Conservation (phyloP, 1,140 invertebrate genomes). For the Patella vulgata region DNA sequence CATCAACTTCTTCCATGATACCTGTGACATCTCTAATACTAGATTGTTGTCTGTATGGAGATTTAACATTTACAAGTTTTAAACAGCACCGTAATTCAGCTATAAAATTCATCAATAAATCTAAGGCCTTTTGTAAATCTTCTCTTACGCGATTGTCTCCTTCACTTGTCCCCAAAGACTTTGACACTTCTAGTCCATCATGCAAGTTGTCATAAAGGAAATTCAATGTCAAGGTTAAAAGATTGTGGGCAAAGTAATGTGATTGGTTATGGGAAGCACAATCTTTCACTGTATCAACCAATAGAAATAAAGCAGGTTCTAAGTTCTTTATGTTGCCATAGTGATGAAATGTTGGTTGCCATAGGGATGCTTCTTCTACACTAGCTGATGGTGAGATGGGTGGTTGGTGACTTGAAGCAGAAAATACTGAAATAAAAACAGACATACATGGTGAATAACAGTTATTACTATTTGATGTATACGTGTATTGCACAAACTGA, state of each 20-base stretch:
- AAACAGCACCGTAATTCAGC: conserved; percentile 36
- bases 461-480: too few species aligned
- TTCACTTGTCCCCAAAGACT: conserved; percentile 7
- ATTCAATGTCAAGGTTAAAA: conserved; percentile 44
- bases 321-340: conserved; percentile 36
- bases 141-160: conserved; percentile 20
- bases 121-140: conserved; percentile 30
- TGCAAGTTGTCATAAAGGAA: conserved; percentile 48
- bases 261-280: conserved; percentile 39
- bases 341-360: conserved; percentile 16
- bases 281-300: conserved; percentile 36
- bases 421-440: conserved; percentile 40
- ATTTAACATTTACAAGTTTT: not conserved
- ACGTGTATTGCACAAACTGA: too few species aligned
- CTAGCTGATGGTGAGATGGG: conserved; percentile 12
- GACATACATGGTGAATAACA: too few species aligned
- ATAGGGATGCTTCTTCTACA: conserved; percentile 9
- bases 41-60: not conserved
- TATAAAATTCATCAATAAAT: conserved; percentile 40
- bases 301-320: conserved; percentile 39
- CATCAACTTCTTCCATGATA: too few species aligned
- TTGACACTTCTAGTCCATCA: conserved; percentile 33
- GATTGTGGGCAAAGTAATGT: conserved; percentile 39
- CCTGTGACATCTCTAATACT: not conserved
- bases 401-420: conserved; percentile 11